Evolutionary conservation across 2,113 vertebrate species (phyloP).

Genomic region (Plotosus lineatus): DNA sequence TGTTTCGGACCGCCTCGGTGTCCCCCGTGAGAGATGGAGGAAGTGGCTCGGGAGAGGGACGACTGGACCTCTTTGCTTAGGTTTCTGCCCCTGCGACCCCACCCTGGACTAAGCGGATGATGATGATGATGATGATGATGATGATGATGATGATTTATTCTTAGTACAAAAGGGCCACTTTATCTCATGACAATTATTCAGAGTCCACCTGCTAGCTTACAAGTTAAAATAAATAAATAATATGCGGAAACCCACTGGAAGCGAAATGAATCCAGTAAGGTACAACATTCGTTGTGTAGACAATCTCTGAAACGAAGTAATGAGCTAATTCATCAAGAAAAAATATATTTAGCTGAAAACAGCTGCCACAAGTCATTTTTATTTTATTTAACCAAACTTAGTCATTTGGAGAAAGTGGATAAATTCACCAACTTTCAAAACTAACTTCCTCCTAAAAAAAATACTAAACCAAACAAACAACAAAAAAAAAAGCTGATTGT

Average conservation of each 20-base stretch:
- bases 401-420: not conserved
- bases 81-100: no score
- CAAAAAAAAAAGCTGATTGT: not conserved
- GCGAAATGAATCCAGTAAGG: not conserved
- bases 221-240: constrained; percentile 11
- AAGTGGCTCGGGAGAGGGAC: no score
- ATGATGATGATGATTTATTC: no score
- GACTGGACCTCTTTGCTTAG: no score
- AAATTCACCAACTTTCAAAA: not conserved
- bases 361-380: not conserved
- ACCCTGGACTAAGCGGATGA: no score
- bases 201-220: not conserved
- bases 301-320: not conserved
- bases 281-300: not conserved
- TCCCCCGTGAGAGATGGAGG: no score
- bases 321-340: not conserved
- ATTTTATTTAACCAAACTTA: constrained; percentile 2
- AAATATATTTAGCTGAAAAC: not conserved
- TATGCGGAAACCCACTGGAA: not conserved
- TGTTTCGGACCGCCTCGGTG: no score
- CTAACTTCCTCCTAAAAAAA: not conserved
- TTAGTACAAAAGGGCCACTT: not conserved
- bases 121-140: no score
- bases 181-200: constrained; percentile 14
- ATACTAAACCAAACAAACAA: not conserved